phyloP scores from a whole-genome alignment of 2,113 vertebrate genomes.

The Lycaon pictus region DNA sequence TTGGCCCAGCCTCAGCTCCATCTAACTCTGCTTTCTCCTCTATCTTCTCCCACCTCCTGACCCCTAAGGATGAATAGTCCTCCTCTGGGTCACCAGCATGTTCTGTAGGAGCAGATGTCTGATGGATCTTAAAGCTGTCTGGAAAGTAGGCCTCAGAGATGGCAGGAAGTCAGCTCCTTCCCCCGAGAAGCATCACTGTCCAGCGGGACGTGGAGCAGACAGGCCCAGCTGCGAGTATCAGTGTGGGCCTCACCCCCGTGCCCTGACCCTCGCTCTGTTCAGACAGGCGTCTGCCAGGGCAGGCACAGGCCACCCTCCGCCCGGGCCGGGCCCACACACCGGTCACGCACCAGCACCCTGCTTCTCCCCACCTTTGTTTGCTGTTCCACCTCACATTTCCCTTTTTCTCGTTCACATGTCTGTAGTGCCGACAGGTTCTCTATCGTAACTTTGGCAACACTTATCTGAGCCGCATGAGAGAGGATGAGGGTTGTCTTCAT shows the following conservation, averaged over 20 bases:
- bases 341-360: not conserved
- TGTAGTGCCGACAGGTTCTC: not conserved
- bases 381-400: rapidly evolving
- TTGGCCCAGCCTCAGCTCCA: not conserved
- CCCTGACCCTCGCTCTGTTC: not conserved
- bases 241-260: not conserved
- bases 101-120: not conserved
- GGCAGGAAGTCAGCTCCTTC: not conserved
- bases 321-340: not conserved
- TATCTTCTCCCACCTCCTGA: rapidly evolving
- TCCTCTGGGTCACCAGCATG: not conserved
- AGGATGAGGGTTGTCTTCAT: rapidly evolving
- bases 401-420: not conserved
- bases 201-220: not conserved
- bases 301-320: rapidly evolving
- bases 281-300: not conserved
- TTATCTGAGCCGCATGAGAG: not conserved
- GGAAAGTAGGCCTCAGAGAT: not conserved
- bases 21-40: not conserved
- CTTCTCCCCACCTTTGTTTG: rapidly evolving
- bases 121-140: not conserved
- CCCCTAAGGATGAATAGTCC: not conserved
- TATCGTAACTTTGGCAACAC: not conserved
- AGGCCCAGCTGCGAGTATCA: rapidly evolving
- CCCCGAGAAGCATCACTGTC: not conserved